Conservation (phyloP, 1,140 invertebrate species). For the Andrena cerasifolii region DNA sequence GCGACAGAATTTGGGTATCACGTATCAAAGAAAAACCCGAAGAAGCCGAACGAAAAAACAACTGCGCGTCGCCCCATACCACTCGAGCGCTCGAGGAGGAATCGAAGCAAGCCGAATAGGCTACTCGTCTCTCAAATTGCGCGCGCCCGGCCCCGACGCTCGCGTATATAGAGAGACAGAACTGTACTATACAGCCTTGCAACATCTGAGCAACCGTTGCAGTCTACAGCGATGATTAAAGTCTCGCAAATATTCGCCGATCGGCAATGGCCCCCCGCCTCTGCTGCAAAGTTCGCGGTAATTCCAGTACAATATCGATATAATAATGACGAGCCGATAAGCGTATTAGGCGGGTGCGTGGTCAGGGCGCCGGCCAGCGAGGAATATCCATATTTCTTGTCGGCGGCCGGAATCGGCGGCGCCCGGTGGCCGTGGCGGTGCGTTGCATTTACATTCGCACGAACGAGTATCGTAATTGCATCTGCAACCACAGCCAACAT, state of each 20-base stretch:
- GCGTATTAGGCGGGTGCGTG: neutral
- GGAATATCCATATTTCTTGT: conserved; percentile 40
- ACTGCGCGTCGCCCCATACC: too few relatives aligned
- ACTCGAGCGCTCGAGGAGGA: too few relatives aligned
- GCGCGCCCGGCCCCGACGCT: too few relatives aligned
- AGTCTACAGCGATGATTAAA: neutral
- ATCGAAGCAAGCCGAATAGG: too few relatives aligned
- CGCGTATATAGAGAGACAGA: too few relatives aligned
- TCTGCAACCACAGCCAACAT: conserved; percentile 37
- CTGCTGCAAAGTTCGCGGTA: neutral
- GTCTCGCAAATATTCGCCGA: neutral
- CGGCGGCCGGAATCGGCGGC: conserved; percentile 17
- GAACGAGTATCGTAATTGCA: conserved; percentile 57
- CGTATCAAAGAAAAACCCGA: too few relatives aligned
- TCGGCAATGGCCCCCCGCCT: neutral
- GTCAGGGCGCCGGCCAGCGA: neutral
- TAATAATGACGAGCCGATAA: neutral
- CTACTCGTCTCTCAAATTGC: too few relatives aligned
- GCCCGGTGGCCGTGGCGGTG: neutral
- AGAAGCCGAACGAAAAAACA: too few relatives aligned
- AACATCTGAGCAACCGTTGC: too few relatives aligned
- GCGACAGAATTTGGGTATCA: too few relatives aligned
- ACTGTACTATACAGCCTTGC: too few relatives aligned
- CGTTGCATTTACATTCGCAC: conserved; percentile 57
- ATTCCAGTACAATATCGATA: neutral